Conservation (phyloP, 2,113 vertebrate species). For the Bombycilla garrulus region DNA sequence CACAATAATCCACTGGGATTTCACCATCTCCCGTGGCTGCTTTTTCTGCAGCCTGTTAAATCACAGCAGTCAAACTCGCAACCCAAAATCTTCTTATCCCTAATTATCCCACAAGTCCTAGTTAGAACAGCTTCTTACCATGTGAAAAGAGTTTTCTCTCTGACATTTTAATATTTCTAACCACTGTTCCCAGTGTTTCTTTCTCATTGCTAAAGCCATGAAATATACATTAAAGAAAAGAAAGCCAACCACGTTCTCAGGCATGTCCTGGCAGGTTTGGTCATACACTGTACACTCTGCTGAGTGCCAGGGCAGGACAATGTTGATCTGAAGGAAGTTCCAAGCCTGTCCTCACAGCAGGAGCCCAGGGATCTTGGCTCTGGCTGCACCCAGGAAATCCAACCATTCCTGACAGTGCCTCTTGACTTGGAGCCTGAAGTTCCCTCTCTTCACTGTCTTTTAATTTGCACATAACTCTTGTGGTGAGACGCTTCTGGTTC, state of each 20-base stretch:
- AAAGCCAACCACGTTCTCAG: neutral
- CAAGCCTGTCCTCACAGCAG: neutral
- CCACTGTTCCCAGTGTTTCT: neutral
- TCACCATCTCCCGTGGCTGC: neutral
- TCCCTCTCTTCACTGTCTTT: neutral
- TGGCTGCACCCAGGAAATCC: too few species aligned
- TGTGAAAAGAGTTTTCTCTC: neutral
- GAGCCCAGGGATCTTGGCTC: neutral
- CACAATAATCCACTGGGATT: neutral
- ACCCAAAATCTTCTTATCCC: neutral
- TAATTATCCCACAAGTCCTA: neutral
- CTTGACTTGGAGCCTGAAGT: neutral
- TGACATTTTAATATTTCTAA: neutral
- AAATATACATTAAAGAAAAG: neutral
- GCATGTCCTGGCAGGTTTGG: neutral
- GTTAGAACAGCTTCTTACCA: neutral
- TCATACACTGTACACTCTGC: rapidly evolving
- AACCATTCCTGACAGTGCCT: rapidly evolving
- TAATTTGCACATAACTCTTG: neutral
- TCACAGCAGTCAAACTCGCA: neutral
- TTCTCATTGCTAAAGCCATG: neutral
- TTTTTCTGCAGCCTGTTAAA: neutral
- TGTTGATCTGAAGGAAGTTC: too few species aligned
- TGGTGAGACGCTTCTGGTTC: neutral
- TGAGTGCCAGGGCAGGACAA: neutral